Evolutionary conservation across 2,888 invertebrate species (phyloP), one percentile per base, ranked within the genome.

Genomic region (Branchellion lobata): DNA sequence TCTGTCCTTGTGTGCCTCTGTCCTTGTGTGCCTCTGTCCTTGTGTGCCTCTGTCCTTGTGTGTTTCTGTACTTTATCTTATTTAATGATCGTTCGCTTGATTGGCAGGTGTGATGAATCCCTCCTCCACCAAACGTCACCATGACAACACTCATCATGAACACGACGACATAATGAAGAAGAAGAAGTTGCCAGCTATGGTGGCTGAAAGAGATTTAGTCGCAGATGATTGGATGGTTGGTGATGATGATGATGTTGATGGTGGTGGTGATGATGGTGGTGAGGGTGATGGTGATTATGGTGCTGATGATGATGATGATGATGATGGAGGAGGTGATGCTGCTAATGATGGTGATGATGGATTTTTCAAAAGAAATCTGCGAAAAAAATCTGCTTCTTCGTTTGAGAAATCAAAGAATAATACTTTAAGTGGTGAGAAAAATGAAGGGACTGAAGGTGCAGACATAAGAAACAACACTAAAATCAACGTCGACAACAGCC

Each of bases 221-320:
- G 21, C 61, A 18, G 61, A 57, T 57, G 61, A 57, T 24, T 57
- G 61, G 61, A 24, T 57, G 24, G 61, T 57, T 24, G 3, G 3
- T n/a, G 61, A 57, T 57, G 61, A 57, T 57, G 61, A 57, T 24
- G 61, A 18, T 57, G n/a, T 57, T 57, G 61, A 57, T 24, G n/a
- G 24, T 24, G 61, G 24, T 24, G 24, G 5, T 57, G 24, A 57
- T 24, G 61, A 57, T 24, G n/a, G 3, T 57, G 24, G 61, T 57
- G 61, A 18, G 3, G 61, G 61, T 57, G 24, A 24, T 24, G n/a
- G 21, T 24, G 24, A 57, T 24, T 5, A n/a, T 24, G 24, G 21
- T 24, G 65, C 3, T 65, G 65, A 65, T 29, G 65, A 21, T 24
- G 29, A 24, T 27, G 65, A 24, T 3, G 27, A 24, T 36, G 34